Conservation (phyloP, 2,888 invertebrate species). For the Autographa pulchrina region DNA sequence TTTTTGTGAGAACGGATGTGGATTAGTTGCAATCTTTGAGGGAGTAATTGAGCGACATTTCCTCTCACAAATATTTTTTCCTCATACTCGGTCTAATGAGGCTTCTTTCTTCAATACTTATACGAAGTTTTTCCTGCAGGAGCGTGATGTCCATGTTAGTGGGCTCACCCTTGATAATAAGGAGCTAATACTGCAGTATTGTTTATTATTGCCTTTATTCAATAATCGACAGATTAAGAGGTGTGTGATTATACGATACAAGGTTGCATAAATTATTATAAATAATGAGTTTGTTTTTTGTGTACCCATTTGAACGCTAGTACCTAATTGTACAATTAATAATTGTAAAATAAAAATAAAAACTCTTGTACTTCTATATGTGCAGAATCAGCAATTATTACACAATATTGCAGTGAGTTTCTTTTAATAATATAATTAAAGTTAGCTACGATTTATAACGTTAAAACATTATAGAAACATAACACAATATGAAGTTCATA, state of each 20-base stretch:
- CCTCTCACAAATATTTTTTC: slow-evolving; percentile 67
- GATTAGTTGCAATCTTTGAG: slow-evolving; percentile 54
- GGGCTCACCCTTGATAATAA: slow-evolving; percentile 60
- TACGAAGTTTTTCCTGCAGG: slow-evolving; percentile 66
- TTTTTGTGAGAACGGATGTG: slow-evolving; percentile 46
- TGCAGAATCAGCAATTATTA: too few species aligned
- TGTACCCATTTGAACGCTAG: too few species aligned
- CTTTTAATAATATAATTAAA: too few species aligned
- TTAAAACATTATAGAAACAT: background rate
- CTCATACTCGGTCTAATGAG: slow-evolving; percentile 69
- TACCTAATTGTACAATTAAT: too few species aligned
- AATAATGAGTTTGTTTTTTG: too few species aligned
- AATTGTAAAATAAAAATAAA: too few species aligned
- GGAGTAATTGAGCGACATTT: slow-evolving; percentile 61
- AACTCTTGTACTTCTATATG: too few species aligned
- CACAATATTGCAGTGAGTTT: too few species aligned
- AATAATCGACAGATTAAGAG: slow-evolving; percentile 34
- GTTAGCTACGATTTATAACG: background rate
- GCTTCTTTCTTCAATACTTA: slow-evolving; percentile 67
- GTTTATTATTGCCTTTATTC: slow-evolving; percentile 60
- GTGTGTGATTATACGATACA: background rate
- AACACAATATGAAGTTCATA: background rate
- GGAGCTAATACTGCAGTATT: slow-evolving; percentile 61
- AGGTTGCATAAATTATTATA: too few species aligned
- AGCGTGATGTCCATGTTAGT: slow-evolving; percentile 69